Conservation (phyloP, 2,113 vertebrate genomes). For the Urocolius indicus region DNA sequence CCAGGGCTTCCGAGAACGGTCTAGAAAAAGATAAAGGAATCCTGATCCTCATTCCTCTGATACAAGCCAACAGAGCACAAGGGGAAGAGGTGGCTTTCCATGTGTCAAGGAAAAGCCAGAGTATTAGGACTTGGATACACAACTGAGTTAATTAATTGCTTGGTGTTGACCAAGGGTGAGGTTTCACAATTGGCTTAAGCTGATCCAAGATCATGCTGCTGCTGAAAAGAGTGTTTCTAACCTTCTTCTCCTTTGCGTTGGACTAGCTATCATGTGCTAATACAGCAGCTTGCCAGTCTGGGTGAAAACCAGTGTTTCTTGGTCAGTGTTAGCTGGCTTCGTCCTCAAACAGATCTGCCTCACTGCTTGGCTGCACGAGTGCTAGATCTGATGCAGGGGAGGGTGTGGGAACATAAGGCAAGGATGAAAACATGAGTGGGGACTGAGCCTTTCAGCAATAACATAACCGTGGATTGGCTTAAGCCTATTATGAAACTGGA, state of each 20-base stretch:
- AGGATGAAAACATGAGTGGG: conserved; percentile 33
- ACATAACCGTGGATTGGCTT: conserved; percentile 2
- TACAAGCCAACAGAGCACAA: neutral
- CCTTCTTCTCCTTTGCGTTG: neutral
- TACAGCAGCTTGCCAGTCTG: conserved; percentile 17
- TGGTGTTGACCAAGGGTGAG: conserved; percentile 45
- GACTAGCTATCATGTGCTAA: neutral
- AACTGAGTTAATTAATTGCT: conserved; percentile 53
- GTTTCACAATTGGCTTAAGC: conserved; percentile 38
- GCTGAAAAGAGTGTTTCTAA: conserved; percentile 13
- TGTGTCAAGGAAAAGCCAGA: neutral
- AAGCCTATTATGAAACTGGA: conserved; percentile 27
- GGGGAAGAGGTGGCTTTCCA: neutral
- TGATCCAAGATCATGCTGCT: conserved; percentile 1
- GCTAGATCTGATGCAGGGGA: conserved; percentile 9
- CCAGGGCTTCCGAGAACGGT: neutral
- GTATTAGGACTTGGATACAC: neutral
- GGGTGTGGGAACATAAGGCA: neutral
- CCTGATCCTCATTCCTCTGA: neutral
- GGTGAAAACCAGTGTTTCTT: neutral
- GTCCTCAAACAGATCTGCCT: neutral
- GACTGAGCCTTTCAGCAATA: conserved; percentile 44
- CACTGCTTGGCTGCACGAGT: neutral
- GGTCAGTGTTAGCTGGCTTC: neutral
- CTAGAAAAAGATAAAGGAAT: neutral